Base-by-base conservation (phyloP, 2,113 vertebrate species). In the Arenaria interpres region DNA sequence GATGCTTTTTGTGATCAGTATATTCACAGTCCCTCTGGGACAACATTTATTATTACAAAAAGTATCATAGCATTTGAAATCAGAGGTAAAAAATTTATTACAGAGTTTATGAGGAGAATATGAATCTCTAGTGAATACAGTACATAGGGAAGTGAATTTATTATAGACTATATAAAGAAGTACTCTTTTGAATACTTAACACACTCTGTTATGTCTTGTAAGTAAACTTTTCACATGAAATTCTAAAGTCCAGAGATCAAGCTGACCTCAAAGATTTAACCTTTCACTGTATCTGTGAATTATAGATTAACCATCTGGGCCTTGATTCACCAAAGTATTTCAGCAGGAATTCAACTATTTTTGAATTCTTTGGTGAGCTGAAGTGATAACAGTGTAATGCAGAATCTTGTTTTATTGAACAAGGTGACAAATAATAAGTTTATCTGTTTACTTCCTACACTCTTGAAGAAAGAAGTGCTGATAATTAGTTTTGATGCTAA, bases 1-100 rank as follows among this genome's bases (percentile, higher is more conserved):
- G 71, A 74, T 48, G 22, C 3, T 62, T 63, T 93, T 81, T 87
- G 48, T 84, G 83, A 96, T 96, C 72, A 97, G n/a, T 41, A 92
- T 94, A 90, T 96, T 98, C 90, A 94, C 59, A 93, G 64, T 93
- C 82, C 91, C 82, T 85, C 32, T 90, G 95, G 89, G 95, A 92
- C 77, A 93, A 71, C 33, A 95, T 95, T 97, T 97, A 88, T 95
- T 98, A 95, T 93, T 90, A 96, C 85, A 93, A 97, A 96, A 95
- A 83, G 13, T 85, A 94, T 84, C 86, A 82, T 41, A 93, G 83
- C 69, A 84, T 96, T 97, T 97, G 88, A 98, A 97, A 98, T 96
- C 83, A 93, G 96, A 98, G 87, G 89, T 98, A 97, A 97, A 98
- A 98, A 85, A 96, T 62, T 96, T 97, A 97, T 94, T 92, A 82